Percentiles rank a stretch among this genome's conserved stretches.
phyloP scores from a whole-genome alignment of 2,113 vertebrate species.

The Pontoporia blainvillei region DNA sequence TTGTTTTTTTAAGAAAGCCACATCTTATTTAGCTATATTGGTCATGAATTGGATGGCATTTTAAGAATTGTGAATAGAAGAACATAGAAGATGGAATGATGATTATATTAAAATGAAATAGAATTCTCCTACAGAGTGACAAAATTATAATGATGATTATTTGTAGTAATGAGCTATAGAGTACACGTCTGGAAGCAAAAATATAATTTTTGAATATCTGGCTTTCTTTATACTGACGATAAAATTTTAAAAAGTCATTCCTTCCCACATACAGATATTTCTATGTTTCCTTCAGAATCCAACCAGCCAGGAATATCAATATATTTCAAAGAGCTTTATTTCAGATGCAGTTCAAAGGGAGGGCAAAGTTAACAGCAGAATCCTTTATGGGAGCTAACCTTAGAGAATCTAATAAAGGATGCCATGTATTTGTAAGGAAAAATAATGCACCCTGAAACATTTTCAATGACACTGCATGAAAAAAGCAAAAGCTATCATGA shows the following conservation, averaged over 20 bases:
- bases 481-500: neutral
- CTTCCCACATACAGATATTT: neutral
- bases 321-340: constrained; percentile 32
- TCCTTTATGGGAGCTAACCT: constrained; percentile 20
- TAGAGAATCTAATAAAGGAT: constrained; percentile 37
- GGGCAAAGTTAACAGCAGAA: neutral
- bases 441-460: neutral
- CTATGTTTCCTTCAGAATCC: neutral
- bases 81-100: neutral
- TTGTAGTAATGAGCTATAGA: neutral
- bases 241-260: constrained; percentile 5
- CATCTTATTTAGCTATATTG: neutral
- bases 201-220: neutral
- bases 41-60: neutral
- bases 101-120: neutral
- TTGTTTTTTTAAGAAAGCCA: neutral
- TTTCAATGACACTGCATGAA: neutral
- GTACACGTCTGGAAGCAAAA: neutral
- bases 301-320: neutral
- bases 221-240: neutral
- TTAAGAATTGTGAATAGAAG: neutral
- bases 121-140: neutral
- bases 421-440: neutral
- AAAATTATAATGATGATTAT: neutral
- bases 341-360: constrained; percentile 29